Percentiles rank a stretch among this genome's conserved stretches.
Conservation (phyloP, 1,140 invertebrate species). For the Mercenaria mercenaria region DNA sequence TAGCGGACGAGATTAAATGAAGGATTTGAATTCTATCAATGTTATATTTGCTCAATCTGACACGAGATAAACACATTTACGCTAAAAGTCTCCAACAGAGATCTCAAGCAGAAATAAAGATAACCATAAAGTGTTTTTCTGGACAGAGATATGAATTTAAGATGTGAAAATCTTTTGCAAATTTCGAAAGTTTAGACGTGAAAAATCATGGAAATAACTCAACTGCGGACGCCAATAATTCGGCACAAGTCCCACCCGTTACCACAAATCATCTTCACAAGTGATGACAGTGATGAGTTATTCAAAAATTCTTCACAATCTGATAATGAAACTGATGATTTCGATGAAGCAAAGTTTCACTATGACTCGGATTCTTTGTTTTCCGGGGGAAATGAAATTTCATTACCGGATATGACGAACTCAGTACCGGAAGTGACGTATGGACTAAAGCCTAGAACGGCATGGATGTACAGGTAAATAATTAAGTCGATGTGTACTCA, state of each 20-base stretch:
- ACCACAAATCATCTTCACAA: constrained; percentile 33
- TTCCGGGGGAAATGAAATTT: background rate
- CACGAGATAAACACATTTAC: no score
- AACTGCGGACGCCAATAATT: background rate
- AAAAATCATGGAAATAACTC: constrained; percentile 19
- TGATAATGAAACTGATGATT: background rate
- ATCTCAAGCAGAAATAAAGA: no score
- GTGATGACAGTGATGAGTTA: background rate
- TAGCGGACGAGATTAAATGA: no score
- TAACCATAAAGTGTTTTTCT: no score
- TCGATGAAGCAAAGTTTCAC: background rate
- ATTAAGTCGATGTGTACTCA: no score
- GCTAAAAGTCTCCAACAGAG: no score
- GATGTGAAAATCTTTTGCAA: no score
- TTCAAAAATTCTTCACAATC: no score
- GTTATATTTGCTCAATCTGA: no score
- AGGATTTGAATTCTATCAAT: no score
- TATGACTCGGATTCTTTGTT: background rate
- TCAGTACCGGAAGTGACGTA: constrained; percentile 54
- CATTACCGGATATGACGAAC: constrained; percentile 19
- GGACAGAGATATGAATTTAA: no score
- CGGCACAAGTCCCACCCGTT: background rate
- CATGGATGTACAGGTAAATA: constrained; percentile 53
- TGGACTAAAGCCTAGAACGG: constrained; percentile 37
- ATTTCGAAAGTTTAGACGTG: no score